Base-by-base conservation (phyloP, 1,140 invertebrate species). In the Zaprionus ornatus region DNA sequence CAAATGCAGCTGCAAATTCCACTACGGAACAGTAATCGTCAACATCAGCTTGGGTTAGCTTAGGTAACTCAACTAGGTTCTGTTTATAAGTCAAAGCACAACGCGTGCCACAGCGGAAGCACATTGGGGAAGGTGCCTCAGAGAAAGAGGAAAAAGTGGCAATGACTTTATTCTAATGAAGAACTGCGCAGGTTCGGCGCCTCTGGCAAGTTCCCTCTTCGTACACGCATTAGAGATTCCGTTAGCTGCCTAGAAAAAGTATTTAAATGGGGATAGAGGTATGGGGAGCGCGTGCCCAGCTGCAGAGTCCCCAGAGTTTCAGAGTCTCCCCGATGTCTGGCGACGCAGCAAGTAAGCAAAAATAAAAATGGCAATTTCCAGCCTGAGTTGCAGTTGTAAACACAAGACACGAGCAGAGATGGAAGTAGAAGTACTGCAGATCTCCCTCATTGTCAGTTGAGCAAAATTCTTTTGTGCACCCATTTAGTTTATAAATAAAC, bases 311-410 rank as follows among this genome's bases (percentile, higher is more conserved):
- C 37, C 37, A 15, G 37, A 40, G 37, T 40, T 6, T 0, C 37
- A n/a, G 69, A 88, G 83, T 87, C 84, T 87, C 84, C 84, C 84
- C 72, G 70, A 63, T 88, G 84, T 87, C 84, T 87, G 68, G 67
- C 74, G 60, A 32, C 61, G 62, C 48, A 68, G 45, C 12, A 42
- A 78, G 52, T 55, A 17, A 62, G 72, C 72, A 88, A 87, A 87
- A 88, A 88, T 79, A 79, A 68, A 40, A 59, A 70, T 75, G 73
- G 42, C 73, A 64, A 70, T 71, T 74, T 74, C 40, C 69, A 64
- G 68, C 32, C 40, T 1, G 19, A 64, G 37, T 65, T n/a, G n/a
- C 61, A 64, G 45, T 21, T 50, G 25, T 32, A 32, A 29, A 37
- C 48, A 40, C n/a, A 17, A 45, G 6, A 17, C 15, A 42, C n/a